phyloP scores from a whole-genome alignment of 2,113 vertebrate species.

The Miniopterus natalensis region DNA sequence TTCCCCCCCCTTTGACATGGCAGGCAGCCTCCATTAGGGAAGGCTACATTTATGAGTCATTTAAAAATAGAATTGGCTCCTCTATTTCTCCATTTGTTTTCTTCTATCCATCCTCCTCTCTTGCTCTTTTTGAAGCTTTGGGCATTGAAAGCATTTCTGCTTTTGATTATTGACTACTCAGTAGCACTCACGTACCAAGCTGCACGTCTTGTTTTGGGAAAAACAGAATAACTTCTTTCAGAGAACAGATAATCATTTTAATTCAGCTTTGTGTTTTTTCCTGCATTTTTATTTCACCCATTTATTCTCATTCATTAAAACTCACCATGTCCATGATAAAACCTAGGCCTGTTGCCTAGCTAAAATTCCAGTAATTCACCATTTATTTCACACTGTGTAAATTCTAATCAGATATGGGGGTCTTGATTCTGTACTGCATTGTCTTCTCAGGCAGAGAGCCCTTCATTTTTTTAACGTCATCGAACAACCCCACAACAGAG shows the following conservation, averaged over 20 bases:
- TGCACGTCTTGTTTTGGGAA: not conserved
- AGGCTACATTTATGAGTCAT: not conserved
- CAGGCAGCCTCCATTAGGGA: slow-evolving; percentile 1
- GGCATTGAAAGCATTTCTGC: slow-evolving; percentile 6
- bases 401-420: not conserved
- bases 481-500: not conserved
- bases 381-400: not conserved
- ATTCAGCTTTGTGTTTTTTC: not conserved
- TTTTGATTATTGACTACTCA: slow-evolving; percentile 62
- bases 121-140: not conserved
- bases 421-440: not conserved
- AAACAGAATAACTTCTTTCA: not conserved
- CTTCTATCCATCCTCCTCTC: not conserved
- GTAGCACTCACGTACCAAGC: not conserved
- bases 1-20: not conserved
- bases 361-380: not conserved
- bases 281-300: not conserved
- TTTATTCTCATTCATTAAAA: not conserved
- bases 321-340: not conserved
- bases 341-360: not conserved
- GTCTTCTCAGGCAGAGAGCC: not conserved
- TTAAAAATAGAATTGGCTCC: not conserved
- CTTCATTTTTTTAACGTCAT: not conserved
- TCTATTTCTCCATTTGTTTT: slow-evolving; percentile 25
- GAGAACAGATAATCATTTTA: not conserved